These are phyloP conservation scores for Carpatolechia fugitivella DNA, from an alignment of 2,888 invertebrate species.

Conservation along the genomic window DNA sequence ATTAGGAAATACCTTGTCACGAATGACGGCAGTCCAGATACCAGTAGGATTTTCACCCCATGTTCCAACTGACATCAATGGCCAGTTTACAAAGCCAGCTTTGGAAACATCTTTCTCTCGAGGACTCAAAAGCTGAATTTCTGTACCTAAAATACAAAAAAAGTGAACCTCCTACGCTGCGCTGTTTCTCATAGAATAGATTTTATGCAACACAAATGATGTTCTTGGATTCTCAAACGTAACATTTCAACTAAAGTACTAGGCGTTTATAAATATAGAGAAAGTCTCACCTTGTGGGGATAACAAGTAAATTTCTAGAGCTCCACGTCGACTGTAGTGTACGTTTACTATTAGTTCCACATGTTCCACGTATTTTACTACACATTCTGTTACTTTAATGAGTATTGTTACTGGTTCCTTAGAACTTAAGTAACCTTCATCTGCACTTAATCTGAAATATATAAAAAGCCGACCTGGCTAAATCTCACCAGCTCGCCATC, in stretches of 20 bases:
- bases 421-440: constrained; percentile 35
- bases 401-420: constrained; percentile 40
- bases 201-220: not conserved
- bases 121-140: constrained; percentile 83
- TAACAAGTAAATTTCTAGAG: constrained; percentile 84
- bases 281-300: constrained; percentile 85
- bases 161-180: not conserved
- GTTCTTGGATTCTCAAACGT: constrained; percentile 29
- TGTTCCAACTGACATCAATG: constrained; percentile 92
- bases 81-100: constrained; percentile 89
- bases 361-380: constrained; percentile 88
- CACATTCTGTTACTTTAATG: constrained; percentile 80
- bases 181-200: too few species aligned
- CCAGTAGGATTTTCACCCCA: constrained; percentile 93
- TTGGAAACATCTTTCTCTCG: constrained; percentile 84
- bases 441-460: constrained; percentile 28
- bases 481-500: too few species aligned
- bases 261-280: constrained; percentile 32
- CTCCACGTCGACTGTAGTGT: constrained; percentile 86
- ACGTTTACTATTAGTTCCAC: constrained; percentile 87
- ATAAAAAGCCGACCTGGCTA: too few species aligned
- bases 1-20: constrained; percentile 63
- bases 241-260: constrained; percentile 34
- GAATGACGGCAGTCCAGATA: constrained; percentile 77
- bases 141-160: constrained; percentile 76